A percentile compares a stretch with the other conserved stretches of the same genome.
These are phyloP conservation scores for Procavia capensis DNA, from an alignment of 2,113 vertebrate genomes.

Conservation along the genomic window DNA sequence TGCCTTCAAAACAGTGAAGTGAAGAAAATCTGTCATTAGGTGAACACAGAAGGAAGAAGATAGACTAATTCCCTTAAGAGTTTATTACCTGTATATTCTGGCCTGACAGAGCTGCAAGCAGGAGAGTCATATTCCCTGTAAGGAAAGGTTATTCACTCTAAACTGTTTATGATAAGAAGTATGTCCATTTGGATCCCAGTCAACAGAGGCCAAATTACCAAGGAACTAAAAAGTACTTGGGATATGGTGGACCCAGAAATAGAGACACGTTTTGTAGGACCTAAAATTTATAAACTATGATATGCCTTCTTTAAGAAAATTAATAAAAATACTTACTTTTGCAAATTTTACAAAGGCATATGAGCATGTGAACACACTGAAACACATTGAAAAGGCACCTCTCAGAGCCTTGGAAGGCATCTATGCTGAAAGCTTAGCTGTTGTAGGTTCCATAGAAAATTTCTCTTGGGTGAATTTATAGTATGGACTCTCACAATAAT, in stretches of 20 bases:
- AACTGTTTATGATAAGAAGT: not conserved
- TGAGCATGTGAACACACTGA: not conserved
- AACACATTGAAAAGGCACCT: not conserved
- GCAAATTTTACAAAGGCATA: not conserved
- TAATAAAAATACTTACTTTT: not conserved
- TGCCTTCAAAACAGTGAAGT: not conserved
- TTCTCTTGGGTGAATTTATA: not conserved
- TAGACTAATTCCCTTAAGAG: not conserved
- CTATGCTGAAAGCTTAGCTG: not conserved
- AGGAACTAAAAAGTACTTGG: not conserved
- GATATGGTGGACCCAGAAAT: not conserved
- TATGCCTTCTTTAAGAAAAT: not conserved
- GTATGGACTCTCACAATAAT: not conserved
- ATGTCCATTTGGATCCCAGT: slow-evolving; percentile 11
- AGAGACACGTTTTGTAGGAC: not conserved
- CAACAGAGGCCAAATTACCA: not conserved
- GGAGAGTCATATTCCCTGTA: not conserved
- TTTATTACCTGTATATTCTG: not conserved
- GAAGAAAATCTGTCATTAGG: slow-evolving; percentile 1
- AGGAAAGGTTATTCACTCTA: not conserved
- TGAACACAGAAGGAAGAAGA: not conserved
- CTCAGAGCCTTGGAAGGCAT: not conserved
- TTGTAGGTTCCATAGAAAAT: not conserved
- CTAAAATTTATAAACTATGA: not conserved
- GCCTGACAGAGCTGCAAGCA: not conserved